These are phyloP conservation scores for Microctenopoma stevenorrisi DNA, from an alignment of 2,797 vertebrate genomes.

Conservation along the genomic window DNA sequence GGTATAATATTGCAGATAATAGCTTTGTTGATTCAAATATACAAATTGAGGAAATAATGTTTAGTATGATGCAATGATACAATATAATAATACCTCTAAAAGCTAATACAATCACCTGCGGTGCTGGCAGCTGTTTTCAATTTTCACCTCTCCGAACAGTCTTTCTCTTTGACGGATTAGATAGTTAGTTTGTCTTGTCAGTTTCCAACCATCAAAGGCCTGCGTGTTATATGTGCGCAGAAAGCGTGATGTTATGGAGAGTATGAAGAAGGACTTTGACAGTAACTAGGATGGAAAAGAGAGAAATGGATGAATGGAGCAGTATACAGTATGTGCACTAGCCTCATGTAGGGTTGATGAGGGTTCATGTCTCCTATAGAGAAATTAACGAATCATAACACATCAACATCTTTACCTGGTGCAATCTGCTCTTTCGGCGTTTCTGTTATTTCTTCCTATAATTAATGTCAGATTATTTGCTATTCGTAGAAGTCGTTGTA, in stretches of 20 bases:
- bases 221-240: background rate
- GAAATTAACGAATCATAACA: constrained; percentile 11
- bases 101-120: too few relatives aligned
- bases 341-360: background rate
- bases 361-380: background rate
- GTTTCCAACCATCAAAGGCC: background rate
- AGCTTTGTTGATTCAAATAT: constrained; percentile 4
- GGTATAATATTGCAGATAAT: background rate
- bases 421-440: background rate
- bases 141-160: background rate
- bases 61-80: too few relatives aligned
- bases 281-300: background rate
- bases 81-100: too few relatives aligned
- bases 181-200: background rate
- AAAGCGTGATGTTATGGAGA: too few relatives aligned
- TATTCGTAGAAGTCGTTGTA: constrained; percentile 3
- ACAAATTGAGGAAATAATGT: too few relatives aligned
- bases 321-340: background rate
- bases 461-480: constrained; percentile 8
- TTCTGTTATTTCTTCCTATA: constrained; percentile 1
- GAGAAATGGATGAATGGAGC: background rate
- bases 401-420: background rate
- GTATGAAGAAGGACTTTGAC: background rate
- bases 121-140: too few relatives aligned
- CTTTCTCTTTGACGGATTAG: background rate